Evolutionary conservation across 2,113 vertebrate species (phyloP).

Genomic region (Xiphophorus couchianus): DNA sequence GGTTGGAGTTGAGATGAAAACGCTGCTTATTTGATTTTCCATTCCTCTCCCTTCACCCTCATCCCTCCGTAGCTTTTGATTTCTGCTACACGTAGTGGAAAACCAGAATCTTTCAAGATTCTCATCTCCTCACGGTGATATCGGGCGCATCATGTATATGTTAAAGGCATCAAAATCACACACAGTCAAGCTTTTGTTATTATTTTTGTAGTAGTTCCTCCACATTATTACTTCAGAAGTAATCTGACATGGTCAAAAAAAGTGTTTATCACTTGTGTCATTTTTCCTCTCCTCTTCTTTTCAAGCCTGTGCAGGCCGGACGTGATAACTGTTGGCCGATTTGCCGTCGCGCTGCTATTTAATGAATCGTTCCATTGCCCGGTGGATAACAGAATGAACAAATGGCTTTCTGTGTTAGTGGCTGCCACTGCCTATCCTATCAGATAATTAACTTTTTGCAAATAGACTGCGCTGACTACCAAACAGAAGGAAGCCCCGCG

Average conservation of each 20-base stretch:
- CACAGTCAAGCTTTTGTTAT: background rate
- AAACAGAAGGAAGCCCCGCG: slow-evolving; percentile 69
- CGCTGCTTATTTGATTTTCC: slow-evolving; percentile 59
- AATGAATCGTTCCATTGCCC: slow-evolving; percentile 78
- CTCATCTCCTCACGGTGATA: slow-evolving; percentile 30
- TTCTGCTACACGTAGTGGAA: slow-evolving; percentile 41
- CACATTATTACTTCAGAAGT: slow-evolving; percentile 33
- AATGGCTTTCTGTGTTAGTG: slow-evolving; percentile 79
- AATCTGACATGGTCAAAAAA: slow-evolving; percentile 51
- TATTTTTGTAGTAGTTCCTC: slow-evolving; percentile 24
- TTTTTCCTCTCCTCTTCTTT: slow-evolving; percentile 58
- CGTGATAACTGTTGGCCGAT: slow-evolving; percentile 77
- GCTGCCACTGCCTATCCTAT: slow-evolving; percentile 83
- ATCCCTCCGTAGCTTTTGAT: slow-evolving; percentile 25
- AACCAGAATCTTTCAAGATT: slow-evolving; percentile 45
- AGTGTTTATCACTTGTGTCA: slow-evolving; percentile 61
- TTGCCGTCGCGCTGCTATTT: slow-evolving; percentile 75
- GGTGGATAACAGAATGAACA: slow-evolving; percentile 82
- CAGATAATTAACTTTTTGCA: slow-evolving; percentile 89
- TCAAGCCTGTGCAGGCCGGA: slow-evolving; percentile 61
- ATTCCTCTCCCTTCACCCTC: slow-evolving; percentile 21
- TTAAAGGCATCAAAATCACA: slow-evolving; percentile 13
- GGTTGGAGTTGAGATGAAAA: slow-evolving; percentile 38
- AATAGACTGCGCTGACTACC: slow-evolving; percentile 77
- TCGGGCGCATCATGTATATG: slow-evolving; percentile 21